Base-by-base conservation (phyloP, 2,888 invertebrate genomes). In the Cheilosia vulpina region DNA sequence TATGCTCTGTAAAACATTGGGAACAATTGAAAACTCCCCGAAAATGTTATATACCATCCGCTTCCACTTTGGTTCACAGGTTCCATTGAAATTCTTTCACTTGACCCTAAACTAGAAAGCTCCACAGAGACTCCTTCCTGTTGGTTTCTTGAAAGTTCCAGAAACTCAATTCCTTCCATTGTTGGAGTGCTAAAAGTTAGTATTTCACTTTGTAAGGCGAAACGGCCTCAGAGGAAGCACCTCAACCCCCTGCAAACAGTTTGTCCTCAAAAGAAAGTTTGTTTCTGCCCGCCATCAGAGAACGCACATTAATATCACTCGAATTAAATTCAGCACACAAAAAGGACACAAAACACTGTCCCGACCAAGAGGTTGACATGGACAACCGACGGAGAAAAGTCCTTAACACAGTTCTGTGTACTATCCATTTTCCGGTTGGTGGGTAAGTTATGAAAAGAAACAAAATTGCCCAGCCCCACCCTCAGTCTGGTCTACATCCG, bases 401-500 rank as follows among this genome's bases (percentile, higher is more conserved):
- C 19, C 15, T 43, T 65, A 55, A 45, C 65, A 65, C 43, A 58
- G 34, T 65, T 71, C 58, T 52, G 53, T 47, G 66, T 57, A 65
- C 55, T 5, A 45, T 45, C 27, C 27, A 6, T 27, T 7, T 2
- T 1, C 27, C 27, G 27, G 27, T 27, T 27, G 27, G 27, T 27
- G 6, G 27, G 7, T 6, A 27, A 1, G 45, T 45, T 50, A n/a
- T 24, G 7, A 11, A 41, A 41, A 66, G 38, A 19, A 45, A 45
- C 21, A 38, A 19, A 43, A 45, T 15, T 21, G n/a, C 45, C 45
- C 53, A 68, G 6, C 34, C 19, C 58, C 45, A 15, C 34, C 6
- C 13, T 13, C 9, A 62, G 69, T 81, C 75, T 75, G 69, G 57
- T 63, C 27, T 45, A 69, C 62, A 57, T 80, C 81, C 58, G 43